Evolutionary conservation across 2,888 invertebrate genomes (phyloP), one percentile per base, ranked within the genome.

Genomic region (Meiosimyza decipiens): DNA sequence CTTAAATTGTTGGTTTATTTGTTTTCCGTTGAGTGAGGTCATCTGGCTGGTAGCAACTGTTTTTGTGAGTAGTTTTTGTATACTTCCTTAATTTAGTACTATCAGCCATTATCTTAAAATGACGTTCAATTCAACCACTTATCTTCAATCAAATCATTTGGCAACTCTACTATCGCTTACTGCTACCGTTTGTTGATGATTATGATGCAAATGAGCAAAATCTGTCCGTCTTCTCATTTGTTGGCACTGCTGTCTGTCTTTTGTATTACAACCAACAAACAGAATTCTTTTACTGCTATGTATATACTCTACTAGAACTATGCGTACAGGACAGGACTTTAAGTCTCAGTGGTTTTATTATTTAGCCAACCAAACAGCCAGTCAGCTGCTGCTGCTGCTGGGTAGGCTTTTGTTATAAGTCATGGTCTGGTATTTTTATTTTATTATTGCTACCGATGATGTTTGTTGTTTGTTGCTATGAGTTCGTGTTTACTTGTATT

Each of bases 181-280:
- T 40, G 40, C 40, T 40, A 40, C 40, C 40, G 40, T 22, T 57
- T 28, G 57, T 28, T 57, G 57, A 57, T 64, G 64, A 51, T 51
- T 51, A 64, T 28, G 64, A 64, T 64, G 64, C 64, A 64, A 64
- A 64, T 64, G 64, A 64, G 51, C 64, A 51, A 64, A 50, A 13
- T 28, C 40, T 40, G 40, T 40, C 40, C 9, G 40, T 40, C 13
- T 28, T 64, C 28, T 64, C 64, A 64, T 64, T 64, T 64, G 51
- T 51, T 51, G 50, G 64, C 28, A 40, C 1, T 64, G 49, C 28
- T 33, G 12, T 16, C 22, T 40, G 40, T 40, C 40, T 40, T 40
- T 40, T 40, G 40, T 40, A 40, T 40, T 40, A 40, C 9, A 40
- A 40, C 40, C 40, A 4, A 40, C 40, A 40, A 40, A 40, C 40